phyloP scores from a whole-genome alignment of 1,140 invertebrate species.

The Pogonomyrmex californicus region DNA sequence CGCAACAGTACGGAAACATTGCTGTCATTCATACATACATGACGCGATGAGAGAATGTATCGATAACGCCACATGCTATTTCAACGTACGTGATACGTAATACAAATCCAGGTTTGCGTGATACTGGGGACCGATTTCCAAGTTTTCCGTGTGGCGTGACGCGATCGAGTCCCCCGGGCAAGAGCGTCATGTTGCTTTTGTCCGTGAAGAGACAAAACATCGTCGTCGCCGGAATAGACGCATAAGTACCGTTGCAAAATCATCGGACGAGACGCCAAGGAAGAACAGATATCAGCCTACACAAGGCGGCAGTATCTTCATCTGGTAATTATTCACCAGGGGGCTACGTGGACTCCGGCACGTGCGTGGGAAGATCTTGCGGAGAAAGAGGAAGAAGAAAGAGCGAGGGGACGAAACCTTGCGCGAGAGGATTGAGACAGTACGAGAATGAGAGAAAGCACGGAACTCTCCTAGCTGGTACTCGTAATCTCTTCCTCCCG shows the following conservation, averaged over 20 bases:
- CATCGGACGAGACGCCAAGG: neutral
- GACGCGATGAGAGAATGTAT: slow-evolving; percentile 4
- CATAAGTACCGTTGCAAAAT: slow-evolving; percentile 73
- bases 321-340: slow-evolving; percentile 83
- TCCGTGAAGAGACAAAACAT: slow-evolving; percentile 35
- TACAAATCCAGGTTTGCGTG: neutral
- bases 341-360: slow-evolving; percentile 75
- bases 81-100: neutral
- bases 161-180: slow-evolving; percentile 14
- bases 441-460: slow-evolving; percentile 65
- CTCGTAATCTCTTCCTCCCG: slow-evolving; percentile 69
- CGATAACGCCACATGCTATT: neutral
- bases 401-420: slow-evolving; percentile 76
- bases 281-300: slow-evolving; percentile 77
- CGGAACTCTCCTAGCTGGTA: slow-evolving; percentile 52
- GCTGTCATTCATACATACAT: neutral
- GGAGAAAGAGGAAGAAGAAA: slow-evolving; percentile 78
- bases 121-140: neutral
- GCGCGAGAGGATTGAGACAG: slow-evolving; percentile 66
- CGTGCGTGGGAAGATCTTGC: slow-evolving; percentile 83
- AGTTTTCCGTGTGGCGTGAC: neutral
- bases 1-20: slow-evolving; percentile 9
- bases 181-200: slow-evolving; percentile 29
- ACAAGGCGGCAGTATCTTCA: slow-evolving; percentile 82
- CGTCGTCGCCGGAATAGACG: slow-evolving; percentile 50